Evolutionary conservation across 2,113 vertebrate genomes (phyloP).

Genomic region (Nerophis ophidion): DNA sequence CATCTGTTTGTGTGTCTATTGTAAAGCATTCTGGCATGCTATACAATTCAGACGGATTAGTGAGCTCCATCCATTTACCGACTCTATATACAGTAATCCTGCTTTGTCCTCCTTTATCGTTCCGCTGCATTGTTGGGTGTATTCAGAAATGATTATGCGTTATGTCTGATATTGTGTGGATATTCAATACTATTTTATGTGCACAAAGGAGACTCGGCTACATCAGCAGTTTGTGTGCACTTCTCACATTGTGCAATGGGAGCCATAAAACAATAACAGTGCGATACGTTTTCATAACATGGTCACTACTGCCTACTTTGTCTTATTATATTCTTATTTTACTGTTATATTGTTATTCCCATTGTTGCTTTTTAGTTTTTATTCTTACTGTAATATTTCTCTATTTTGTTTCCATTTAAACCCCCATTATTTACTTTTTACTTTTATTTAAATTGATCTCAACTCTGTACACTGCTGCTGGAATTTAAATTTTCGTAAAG

Average conservation of each 20-base stretch:
- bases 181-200: neutral
- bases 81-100: slow-evolving; percentile 7
- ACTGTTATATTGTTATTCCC: no score
- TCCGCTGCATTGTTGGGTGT: slow-evolving; percentile 1
- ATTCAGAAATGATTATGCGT: neutral
- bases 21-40: slow-evolving; percentile 4
- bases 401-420: no score
- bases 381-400: no score
- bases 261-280: no score
- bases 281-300: no score
- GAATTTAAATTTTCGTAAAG: no score
- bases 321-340: no score
- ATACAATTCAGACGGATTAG: slow-evolving; percentile 5
- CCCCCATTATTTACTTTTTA: no score
- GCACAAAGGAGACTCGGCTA: neutral
- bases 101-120: neutral
- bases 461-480: no score
- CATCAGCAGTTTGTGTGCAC: slow-evolving; percentile 6
- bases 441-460: no score
- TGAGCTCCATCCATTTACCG: slow-evolving; percentile 13
- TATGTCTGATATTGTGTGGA: slow-evolving; percentile 1
- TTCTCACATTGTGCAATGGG: neutral
- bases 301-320: no score
- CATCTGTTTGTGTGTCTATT: neutral
- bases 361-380: no score